These are phyloP conservation scores for Ceratoteleas bidentatus DNA, from an alignment of 1,140 invertebrate genomes.

Conservation along the genomic window DNA sequence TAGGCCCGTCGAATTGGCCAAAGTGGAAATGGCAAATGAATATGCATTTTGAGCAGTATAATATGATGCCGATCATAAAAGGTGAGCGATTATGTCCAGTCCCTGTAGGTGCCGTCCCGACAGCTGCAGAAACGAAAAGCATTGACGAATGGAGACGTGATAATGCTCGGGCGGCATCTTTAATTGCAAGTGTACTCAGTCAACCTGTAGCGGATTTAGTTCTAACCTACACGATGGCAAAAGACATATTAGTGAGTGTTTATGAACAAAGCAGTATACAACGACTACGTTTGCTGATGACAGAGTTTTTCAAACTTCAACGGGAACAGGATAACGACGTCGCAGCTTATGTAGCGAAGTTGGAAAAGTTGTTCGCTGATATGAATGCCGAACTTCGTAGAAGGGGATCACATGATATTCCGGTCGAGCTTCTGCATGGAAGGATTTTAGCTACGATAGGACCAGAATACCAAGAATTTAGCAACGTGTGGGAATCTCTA, in stretches of 20 bases:
- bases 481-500: neutral
- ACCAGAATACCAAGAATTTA: neutral
- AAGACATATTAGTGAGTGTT: constrained; percentile 28
- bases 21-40: neutral
- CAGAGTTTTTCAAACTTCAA: constrained; percentile 23
- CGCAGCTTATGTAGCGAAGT: constrained; percentile 25
- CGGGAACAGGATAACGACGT: constrained; percentile 28
- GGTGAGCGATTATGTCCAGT: neutral
- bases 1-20: neutral
- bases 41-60: neutral
- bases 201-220: constrained; percentile 27
- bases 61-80: neutral
- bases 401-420: neutral
- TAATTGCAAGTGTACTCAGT: constrained; percentile 27
- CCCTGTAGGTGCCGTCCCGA: neutral
- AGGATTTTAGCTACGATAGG: neutral
- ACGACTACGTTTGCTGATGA: constrained; percentile 33
- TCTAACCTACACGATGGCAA: constrained; percentile 25
- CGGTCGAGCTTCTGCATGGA: neutral
- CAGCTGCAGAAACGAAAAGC: neutral
- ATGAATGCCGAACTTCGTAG: constrained; percentile 27
- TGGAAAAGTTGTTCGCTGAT: constrained; percentile 33
- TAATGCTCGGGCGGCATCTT: constrained; percentile 39
- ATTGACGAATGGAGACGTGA: constrained; percentile 24
- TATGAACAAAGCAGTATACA: constrained; percentile 31